Evolutionary conservation across 2,888 invertebrate species (phyloP).

Genomic region (Andrena flavipes): DNA sequence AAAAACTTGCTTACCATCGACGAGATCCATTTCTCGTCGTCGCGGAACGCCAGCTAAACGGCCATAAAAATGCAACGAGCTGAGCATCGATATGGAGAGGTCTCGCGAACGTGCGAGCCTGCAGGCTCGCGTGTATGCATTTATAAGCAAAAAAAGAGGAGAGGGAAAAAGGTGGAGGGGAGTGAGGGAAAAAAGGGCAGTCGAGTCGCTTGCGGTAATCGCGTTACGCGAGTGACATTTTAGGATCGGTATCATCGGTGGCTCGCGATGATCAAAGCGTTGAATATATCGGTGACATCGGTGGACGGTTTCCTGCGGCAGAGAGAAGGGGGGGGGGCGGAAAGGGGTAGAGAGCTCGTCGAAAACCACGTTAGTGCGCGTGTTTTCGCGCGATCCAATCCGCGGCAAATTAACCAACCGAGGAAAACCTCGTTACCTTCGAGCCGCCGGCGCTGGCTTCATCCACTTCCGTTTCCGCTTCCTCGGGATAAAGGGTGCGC

Average conservation of each 20-base stretch:
- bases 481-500: conserved; percentile 65
- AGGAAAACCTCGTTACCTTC: conserved; percentile 78
- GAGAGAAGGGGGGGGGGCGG: conserved; percentile 12
- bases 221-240: conserved; percentile 51
- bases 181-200: conserved; percentile 1
- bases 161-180: neutral
- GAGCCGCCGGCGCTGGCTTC: conserved; percentile 66
- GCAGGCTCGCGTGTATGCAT: neutral
- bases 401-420: conserved; percentile 78
- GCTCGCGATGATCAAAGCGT: conserved; percentile 66
- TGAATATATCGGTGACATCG: conserved; percentile 61
- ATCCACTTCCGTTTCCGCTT: conserved; percentile 71
- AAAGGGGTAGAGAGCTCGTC: conserved; percentile 47
- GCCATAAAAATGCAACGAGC: conserved; percentile 47
- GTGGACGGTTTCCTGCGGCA: conserved; percentile 42
- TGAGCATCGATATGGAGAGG: conserved; percentile 36
- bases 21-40: conserved; percentile 28
- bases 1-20: conserved; percentile 47
- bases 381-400: conserved; percentile 80
- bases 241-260: conserved; percentile 64
- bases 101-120: conserved; percentile 29
- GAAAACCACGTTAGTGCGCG: conserved; percentile 75
- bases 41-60: neutral
- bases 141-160: conserved; percentile 6
- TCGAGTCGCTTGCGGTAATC: conserved; percentile 48